Evolutionary conservation across 2,888 invertebrate genomes (phyloP).

Genomic region (Acleris cristana): DNA sequence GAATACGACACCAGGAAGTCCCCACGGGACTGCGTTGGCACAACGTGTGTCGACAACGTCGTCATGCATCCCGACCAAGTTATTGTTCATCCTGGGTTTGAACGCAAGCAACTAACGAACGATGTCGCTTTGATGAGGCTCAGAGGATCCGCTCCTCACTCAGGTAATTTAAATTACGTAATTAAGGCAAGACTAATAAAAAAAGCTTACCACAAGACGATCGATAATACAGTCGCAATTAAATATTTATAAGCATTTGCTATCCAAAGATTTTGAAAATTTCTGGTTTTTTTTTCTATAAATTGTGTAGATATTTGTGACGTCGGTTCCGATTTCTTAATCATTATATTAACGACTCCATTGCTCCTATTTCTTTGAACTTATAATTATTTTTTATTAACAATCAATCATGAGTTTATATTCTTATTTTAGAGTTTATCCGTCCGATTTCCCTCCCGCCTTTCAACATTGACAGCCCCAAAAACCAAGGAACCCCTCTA

Average conservation of each 20-base stretch:
- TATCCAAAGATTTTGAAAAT: no score
- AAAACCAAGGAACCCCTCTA: constrained; percentile 12
- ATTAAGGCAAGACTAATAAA: no score
- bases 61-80: constrained; percentile 21
- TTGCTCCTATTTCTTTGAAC: no score
- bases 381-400: no score
- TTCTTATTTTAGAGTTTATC: constrained; percentile 15
- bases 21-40: constrained; percentile 25
- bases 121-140: constrained; percentile 26
- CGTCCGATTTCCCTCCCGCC: constrained; percentile 12
- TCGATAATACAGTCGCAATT: no score
- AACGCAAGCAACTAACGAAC: background rate
- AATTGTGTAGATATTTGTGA: no score
- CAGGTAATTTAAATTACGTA: constrained; percentile 4
- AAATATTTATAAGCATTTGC: no score
- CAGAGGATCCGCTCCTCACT: constrained; percentile 12
- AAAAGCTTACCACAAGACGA: no score
- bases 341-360: no score
- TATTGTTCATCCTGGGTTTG: background rate
- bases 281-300: no score
- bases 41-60: constrained; percentile 11
- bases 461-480: constrained; percentile 22
- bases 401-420: no score
- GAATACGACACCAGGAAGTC: constrained; percentile 21
- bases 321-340: no score